phyloP scores from a whole-genome alignment of 2,113 vertebrate species.

The Telmatochromis sp. region DNA sequence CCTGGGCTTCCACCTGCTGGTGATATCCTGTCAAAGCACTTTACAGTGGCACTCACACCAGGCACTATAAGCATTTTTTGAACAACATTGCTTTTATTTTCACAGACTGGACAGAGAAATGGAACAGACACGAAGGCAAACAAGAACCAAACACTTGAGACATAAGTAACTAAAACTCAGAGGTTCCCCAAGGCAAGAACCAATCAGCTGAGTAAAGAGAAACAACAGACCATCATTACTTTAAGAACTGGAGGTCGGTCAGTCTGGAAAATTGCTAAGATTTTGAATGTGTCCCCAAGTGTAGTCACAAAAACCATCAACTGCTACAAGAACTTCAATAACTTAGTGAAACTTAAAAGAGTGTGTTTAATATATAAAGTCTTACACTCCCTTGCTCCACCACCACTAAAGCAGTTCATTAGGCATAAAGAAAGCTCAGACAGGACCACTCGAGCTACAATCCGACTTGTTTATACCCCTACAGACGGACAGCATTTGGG shows the following conservation, averaged over 20 bases:
- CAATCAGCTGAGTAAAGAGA: not conserved
- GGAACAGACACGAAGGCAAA: not conserved
- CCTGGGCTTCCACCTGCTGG: not conserved
- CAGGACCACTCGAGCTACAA: too few species aligned
- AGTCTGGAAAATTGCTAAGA: not conserved
- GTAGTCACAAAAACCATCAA: not conserved
- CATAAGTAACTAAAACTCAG: not conserved
- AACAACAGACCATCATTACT: not conserved
- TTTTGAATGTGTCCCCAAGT: not conserved
- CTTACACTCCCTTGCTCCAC: too few species aligned
- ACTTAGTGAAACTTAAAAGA: too few species aligned
- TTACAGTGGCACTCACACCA: not conserved
- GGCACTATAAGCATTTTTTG: not conserved
- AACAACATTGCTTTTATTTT: not conserved
- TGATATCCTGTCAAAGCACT: not conserved
- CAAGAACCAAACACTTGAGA: not conserved
- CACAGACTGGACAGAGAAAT: not conserved
- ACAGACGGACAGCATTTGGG: too few species aligned
- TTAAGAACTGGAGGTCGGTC: not conserved
- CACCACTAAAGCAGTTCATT: too few species aligned
- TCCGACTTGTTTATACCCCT: too few species aligned
- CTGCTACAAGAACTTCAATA: not conserved
- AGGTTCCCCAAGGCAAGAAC: not conserved
- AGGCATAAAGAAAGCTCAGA: too few species aligned
- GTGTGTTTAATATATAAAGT: too few species aligned